Conservation (phyloP, 1,140 invertebrate species). For the Eciton burchellii region DNA sequence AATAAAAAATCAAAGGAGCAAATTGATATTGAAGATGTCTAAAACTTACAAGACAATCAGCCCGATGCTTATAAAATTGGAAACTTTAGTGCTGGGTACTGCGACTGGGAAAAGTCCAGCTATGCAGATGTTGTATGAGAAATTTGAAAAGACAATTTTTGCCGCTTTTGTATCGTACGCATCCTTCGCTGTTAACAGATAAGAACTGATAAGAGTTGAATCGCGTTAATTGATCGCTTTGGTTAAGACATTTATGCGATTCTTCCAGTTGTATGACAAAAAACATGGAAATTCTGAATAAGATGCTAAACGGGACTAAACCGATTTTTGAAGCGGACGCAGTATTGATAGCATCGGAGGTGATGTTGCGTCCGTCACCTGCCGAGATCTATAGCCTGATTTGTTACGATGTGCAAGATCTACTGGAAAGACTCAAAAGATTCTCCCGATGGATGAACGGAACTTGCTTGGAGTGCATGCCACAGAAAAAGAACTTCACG, state of each 20-base stretch:
- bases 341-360: slow-evolving; percentile 90
- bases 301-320: slow-evolving; percentile 86
- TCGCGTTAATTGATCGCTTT: not conserved
- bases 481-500: slow-evolving; percentile 86
- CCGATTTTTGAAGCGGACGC: slow-evolving; percentile 93
- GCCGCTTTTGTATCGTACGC: slow-evolving; percentile 85
- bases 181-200: not conserved
- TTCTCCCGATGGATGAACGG: slow-evolving; percentile 94
- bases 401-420: slow-evolving; percentile 88
- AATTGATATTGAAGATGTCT: slow-evolving; percentile 88
- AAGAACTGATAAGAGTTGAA: not conserved
- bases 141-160: slow-evolving; percentile 91
- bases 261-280: slow-evolving; percentile 87
- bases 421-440: slow-evolving; percentile 89
- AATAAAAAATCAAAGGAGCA: slow-evolving; percentile 89
- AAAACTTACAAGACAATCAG: slow-evolving; percentile 90
- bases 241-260: not conserved
- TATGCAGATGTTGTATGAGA: slow-evolving; percentile 89
- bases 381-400: slow-evolving; percentile 92
- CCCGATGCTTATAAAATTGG: slow-evolving; percentile 93
- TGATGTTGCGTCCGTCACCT: slow-evolving; percentile 90
- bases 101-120: slow-evolving; percentile 87
- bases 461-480: slow-evolving; percentile 91
- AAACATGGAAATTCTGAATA: slow-evolving; percentile 91
- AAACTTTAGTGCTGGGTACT: slow-evolving; percentile 90